phyloP scores from a whole-genome alignment of 2,113 vertebrate genomes.

The Trochalopteron elliotii region DNA sequence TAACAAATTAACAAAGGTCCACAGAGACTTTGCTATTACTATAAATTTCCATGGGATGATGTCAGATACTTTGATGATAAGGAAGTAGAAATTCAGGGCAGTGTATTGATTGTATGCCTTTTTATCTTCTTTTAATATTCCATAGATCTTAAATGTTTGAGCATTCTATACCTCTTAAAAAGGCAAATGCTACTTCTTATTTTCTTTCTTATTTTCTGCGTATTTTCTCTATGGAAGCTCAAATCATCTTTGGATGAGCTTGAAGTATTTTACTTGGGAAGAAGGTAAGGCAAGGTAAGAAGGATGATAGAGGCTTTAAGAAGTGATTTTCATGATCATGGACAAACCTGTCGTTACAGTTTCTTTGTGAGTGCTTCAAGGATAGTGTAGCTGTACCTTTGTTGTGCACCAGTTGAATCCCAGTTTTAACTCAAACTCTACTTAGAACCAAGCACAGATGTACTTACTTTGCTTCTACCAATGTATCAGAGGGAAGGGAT shows the following conservation, averaged over 20 bases:
- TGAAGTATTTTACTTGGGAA: not conserved
- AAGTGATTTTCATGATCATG: not conserved
- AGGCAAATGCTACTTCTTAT: not conserved
- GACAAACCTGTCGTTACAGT: not conserved
- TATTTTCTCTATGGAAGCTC: not conserved
- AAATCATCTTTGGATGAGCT: not conserved
- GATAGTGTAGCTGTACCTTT: not conserved
- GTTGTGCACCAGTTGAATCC: not conserved
- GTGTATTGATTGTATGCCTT: not conserved
- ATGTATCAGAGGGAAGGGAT: not conserved
- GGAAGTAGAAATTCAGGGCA: not conserved
- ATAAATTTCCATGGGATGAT: not conserved
- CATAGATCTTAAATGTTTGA: rapidly evolving
- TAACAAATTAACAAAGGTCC: not conserved
- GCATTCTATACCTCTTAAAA: not conserved
- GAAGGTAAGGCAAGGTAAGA: not conserved
- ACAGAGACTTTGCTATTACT: not conserved
- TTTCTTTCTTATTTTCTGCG: too few species aligned
- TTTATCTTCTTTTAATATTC: not conserved
- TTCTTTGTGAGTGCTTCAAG: not conserved
- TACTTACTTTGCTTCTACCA: not conserved
- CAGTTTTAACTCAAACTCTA: not conserved
- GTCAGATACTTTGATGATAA: not conserved
- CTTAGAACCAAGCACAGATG: rapidly evolving
- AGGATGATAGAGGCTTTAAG: not conserved